Evolutionary conservation across 1,140 invertebrate genomes (phyloP), one percentile per base, ranked within the genome.

Genomic region (Propsilocerus akamusi): DNA sequence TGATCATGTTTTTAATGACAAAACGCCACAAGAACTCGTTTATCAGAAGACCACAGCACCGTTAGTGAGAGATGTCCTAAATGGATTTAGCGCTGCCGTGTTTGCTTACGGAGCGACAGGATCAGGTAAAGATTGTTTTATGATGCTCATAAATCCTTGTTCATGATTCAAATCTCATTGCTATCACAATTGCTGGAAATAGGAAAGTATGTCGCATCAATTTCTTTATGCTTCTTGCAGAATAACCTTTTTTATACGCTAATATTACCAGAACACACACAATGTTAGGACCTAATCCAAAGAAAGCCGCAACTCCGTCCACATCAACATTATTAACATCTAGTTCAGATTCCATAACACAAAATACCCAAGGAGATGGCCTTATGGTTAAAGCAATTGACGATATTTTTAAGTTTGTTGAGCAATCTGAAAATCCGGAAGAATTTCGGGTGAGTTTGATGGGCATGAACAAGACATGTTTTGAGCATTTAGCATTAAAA

Each of bases 61-160:
- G 2, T 68, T 96, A 1, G 82, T 97, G 7, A 75, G 83, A 26
- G 88, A 95, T 63, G 90, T 97, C 0, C 66, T 98, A 1, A 72
- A 75, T 46, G 95, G 94, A 5, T 96, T 92, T 59, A 97, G 96
- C 60, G 92, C 86, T 0, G 94, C 92, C 0, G 89, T 97, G 0
- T 97, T 97, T 68, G 93, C 93, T 2, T 97, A 97, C 62, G 93
- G 90, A n/a, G 85, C 90, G 1, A 95, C 91, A 14, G 87, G 89
- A 0, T 81, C 87, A 22, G 89, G 89, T 10, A 95, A 94, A 68
- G n/a, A n/a, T n/a, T n/a, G n/a, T n/a, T n/a, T n/a, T n/a, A n/a
- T n/a, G n/a, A n/a, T n/a, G n/a, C n/a, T n/a, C n/a, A n/a, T n/a
- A n/a, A n/a, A n/a, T n/a, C n/a, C n/a, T n/a, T n/a, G n/a, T n/a